Conservation (phyloP, 2,888 invertebrate species). For the Gari tellinella region DNA sequence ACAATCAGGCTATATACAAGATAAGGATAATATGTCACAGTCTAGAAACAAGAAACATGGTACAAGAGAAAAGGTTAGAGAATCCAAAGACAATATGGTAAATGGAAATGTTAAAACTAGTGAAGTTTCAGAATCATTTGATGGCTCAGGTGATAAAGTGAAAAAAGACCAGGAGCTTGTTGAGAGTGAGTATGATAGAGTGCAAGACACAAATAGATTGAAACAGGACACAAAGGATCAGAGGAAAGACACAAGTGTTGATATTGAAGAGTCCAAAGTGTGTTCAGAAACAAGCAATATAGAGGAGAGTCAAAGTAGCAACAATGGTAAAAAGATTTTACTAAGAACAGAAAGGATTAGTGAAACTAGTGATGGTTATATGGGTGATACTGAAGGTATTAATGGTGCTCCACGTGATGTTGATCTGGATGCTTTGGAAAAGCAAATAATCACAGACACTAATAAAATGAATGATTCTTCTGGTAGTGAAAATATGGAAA, state of each 20-base stretch:
- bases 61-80: background rate
- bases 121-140: background rate
- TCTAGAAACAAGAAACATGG: background rate
- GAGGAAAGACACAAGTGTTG: too few species aligned
- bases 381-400: background rate
- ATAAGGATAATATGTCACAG: too few species aligned
- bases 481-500: background rate
- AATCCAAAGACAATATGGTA: background rate
- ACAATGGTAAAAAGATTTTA: background rate
- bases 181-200: too few species aligned
- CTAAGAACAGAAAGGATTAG: background rate
- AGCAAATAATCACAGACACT: background rate
- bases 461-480: background rate
- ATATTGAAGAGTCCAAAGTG: too few species aligned
- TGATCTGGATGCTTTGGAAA: background rate
- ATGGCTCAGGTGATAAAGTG: background rate
- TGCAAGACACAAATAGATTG: too few species aligned
- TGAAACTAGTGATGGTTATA: background rate
- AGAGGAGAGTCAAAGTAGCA: background rate
- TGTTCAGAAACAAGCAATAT: conserved; percentile 11
- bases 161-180: too few species aligned
- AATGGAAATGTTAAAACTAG: background rate
- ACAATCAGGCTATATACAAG: too few species aligned
- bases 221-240: too few species aligned
- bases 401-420: conserved; percentile 7